Evolutionary conservation across 2,797 vertebrate species (phyloP).

Genomic region (Aplochiton taeniatus): DNA sequence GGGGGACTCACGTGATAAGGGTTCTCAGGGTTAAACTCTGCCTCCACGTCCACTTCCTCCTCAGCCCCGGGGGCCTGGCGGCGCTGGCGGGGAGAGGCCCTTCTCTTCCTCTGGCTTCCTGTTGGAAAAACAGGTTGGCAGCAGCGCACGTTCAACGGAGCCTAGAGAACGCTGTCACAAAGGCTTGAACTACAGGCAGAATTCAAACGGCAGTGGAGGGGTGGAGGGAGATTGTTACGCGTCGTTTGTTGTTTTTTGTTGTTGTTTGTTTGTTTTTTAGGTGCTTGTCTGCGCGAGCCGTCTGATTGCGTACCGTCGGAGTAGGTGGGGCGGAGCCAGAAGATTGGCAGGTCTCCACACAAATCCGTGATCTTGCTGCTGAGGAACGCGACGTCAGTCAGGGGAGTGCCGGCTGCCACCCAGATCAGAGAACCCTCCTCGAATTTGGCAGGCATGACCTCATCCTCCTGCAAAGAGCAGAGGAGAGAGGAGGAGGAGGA

Average conservation of each 20-base stretch:
- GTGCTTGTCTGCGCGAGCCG: neutral
- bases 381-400: conserved; percentile 87
- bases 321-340: conserved; percentile 90
- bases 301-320: conserved; percentile 78
- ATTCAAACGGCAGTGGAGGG: too few relatives aligned
- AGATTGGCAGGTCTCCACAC: conserved; percentile 88
- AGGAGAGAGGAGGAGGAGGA: neutral
- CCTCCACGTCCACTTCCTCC: conserved; percentile 47
- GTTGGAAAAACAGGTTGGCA: conserved; percentile 40
- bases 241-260: too few relatives aligned
- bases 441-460: conserved; percentile 91
- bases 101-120: conserved; percentile 85
- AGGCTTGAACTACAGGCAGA: too few relatives aligned
- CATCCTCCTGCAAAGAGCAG: conserved; percentile 80
- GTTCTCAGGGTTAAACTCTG: conserved; percentile 81
- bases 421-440: conserved; percentile 90
- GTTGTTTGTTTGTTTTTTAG: too few relatives aligned
- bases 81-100: conserved; percentile 76
- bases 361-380: conserved; percentile 90
- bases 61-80: conserved; percentile 68
- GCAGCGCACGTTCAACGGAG: neutral
- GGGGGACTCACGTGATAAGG: conserved; percentile 77
- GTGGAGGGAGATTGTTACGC: too few relatives aligned
- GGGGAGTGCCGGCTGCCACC: conserved; percentile 85
- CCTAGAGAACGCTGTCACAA: too few relatives aligned